Evolutionary conservation across 2,113 vertebrate genomes (phyloP).

Genomic region (Conger conger): DNA sequence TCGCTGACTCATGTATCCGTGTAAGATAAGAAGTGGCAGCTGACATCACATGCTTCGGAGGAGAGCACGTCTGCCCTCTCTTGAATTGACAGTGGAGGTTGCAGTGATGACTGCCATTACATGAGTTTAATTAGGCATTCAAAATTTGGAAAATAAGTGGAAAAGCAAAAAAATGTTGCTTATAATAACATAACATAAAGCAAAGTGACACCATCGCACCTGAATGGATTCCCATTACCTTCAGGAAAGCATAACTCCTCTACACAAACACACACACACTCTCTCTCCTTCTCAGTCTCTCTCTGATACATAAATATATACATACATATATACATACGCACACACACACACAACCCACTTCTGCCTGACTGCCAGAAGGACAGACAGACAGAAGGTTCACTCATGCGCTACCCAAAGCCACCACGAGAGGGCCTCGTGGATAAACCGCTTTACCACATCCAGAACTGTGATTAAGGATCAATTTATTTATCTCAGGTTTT

Average conservation of each 20-base stretch:
- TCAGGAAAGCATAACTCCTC: background rate
- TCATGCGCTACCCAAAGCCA: background rate
- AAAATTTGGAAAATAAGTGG: too few relatives aligned
- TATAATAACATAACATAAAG: background rate
- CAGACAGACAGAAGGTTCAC: background rate
- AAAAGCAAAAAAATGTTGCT: background rate
- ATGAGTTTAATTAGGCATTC: too few relatives aligned
- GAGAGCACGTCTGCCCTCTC: too few relatives aligned
- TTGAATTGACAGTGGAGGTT: too few relatives aligned
- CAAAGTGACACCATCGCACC: background rate
- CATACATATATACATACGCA: too few relatives aligned
- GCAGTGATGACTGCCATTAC: too few relatives aligned
- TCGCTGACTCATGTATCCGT: too few relatives aligned
- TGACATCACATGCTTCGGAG: too few relatives aligned
- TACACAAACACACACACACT: background rate
- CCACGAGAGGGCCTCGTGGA: conserved; percentile 10
- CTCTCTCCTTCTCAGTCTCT: conserved; percentile 2
- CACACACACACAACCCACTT: background rate
- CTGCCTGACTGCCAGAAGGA: background rate
- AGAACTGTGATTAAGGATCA: conserved; percentile 18
- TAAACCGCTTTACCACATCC: conserved; percentile 11
- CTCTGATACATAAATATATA: background rate
- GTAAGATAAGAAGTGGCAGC: too few relatives aligned
- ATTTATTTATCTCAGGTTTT: conserved; percentile 28
- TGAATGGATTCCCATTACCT: background rate